Percentiles rank a stretch among this genome's conserved stretches.
phyloP scores from a whole-genome alignment of 2,113 vertebrate genomes.

The Arothron firmamentum region DNA sequence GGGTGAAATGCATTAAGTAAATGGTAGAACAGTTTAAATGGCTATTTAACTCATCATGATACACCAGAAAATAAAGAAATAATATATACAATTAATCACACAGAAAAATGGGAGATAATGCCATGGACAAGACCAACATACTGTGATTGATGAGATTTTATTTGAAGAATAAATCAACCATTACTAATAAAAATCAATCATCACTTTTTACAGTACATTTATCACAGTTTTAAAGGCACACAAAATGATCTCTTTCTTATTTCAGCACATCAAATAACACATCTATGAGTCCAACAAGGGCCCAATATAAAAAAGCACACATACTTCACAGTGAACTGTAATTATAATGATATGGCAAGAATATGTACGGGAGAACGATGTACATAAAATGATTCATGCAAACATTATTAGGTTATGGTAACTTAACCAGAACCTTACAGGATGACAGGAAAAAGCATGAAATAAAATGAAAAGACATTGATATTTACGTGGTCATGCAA shows the following conservation, averaged over 20 bases:
- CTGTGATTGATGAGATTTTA: conserved; percentile 69
- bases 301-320: conserved; percentile 11
- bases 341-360: conserved; percentile 47
- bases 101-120: conserved; percentile 27
- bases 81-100: conserved; percentile 38
- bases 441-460: conserved; percentile 29
- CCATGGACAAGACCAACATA: conserved; percentile 62
- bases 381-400: conserved; percentile 54
- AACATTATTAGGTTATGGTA: conserved; percentile 37
- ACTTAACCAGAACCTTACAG: conserved; percentile 25
- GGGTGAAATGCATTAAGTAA: conserved; percentile 14
- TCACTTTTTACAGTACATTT: conserved; percentile 36
- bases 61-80: conserved; percentile 11
- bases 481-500: conserved; percentile 31
- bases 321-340: conserved; percentile 37
- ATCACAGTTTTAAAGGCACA: conserved; percentile 33
- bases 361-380: conserved; percentile 29
- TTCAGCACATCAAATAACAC: conserved; percentile 24
- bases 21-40: background rate
- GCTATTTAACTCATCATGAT: conserved; percentile 19
- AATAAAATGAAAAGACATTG: conserved; percentile 54
- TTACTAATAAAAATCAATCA: conserved; percentile 13
- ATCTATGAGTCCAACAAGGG: conserved; percentile 33
- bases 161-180: conserved; percentile 62
- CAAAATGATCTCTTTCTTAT: conserved; percentile 6